Percentiles rank a stretch among this genome's conserved stretches.
These are phyloP conservation scores for Brachyhypopomus occidentalis DNA, from an alignment of 2,113 vertebrate genomes.

Conservation along the genomic window DNA sequence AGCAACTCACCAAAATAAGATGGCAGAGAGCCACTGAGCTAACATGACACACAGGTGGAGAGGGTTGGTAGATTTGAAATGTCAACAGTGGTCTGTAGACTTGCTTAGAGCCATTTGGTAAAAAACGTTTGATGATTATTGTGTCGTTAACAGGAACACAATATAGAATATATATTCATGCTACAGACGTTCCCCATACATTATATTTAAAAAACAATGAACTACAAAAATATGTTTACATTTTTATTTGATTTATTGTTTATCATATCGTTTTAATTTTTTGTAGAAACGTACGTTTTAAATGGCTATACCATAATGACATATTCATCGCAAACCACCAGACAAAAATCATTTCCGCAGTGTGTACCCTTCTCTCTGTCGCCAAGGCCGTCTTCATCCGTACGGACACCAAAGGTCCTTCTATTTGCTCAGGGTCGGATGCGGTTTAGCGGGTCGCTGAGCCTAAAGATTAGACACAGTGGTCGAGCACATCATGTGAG, in stretches of 20 bases:
- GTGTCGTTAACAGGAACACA: background rate
- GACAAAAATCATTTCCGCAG: no score
- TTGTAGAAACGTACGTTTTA: no score
- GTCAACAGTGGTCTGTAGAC: background rate
- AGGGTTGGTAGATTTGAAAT: background rate
- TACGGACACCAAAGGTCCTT: no score
- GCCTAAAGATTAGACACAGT: slow-evolving; percentile 46
- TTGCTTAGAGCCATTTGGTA: background rate
- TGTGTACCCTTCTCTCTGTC: no score
- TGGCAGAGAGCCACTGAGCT: slow-evolving; percentile 40
- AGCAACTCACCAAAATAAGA: slow-evolving; percentile 74
- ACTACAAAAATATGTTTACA: background rate
- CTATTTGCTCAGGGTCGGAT: background rate
- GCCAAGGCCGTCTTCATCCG: no score
- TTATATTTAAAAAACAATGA: background rate
- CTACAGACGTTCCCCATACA: background rate
- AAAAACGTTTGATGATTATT: background rate
- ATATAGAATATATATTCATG: background rate
- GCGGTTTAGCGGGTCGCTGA: slow-evolving; percentile 36
- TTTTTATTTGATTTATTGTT: background rate
- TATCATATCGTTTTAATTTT: background rate
- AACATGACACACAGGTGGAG: slow-evolving; percentile 26
- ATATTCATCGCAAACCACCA: no score
- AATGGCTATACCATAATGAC: no score
- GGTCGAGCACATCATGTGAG: slow-evolving; percentile 46